Base-by-base conservation (phyloP, 2,113 vertebrate genomes). In the Hirundichthys speculiger region DNA sequence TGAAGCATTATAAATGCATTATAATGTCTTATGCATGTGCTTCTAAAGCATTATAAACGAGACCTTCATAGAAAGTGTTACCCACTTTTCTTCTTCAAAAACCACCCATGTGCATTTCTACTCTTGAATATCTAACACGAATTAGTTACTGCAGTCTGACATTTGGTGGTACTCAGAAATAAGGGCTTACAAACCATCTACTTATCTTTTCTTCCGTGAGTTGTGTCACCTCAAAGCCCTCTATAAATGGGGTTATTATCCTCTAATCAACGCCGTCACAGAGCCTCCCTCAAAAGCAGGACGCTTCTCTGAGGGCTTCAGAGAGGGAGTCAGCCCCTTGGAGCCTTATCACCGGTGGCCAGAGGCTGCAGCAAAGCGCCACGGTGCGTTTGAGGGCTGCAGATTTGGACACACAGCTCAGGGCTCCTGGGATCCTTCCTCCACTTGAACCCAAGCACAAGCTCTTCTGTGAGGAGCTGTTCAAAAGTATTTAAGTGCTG, bases 221-320 rank as follows among this genome's bases (percentile, higher is more conserved):
- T 74, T 64, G 85, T 57, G 62, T 82, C 82, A 85, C 80, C 82
- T 80, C 63, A 76, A 85, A 84, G 69, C 74, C 53, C 49, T 50
- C 63, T 50, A 71, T 73, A 78, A 86, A 85, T 83, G 58, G 77
- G 49, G 83, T 86, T 88, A 87, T 86, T 84, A 88, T 83, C 84
- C 82, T 69, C 43, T 80, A 79, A 90, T 86, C 85, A 89, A 83
- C 79, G 65, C 60, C 74, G 80, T 87, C 84, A 82, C 85, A 77
- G 83, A 77, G 74, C 75, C 77, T 84, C 74, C 62, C 62, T 66
- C 64, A 25, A 61, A 45, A 77, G 72, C 70, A 20, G 61, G 57
- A 46, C 51, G 43, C 42, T 43, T 24, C 11, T 75, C 51, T 24
- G 65, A 49, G 52, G 75, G 72, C 70, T 34, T 79, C 50, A 76